Conservation (phyloP, 1,140 invertebrate species). For the Heliconius melpomene region DNA sequence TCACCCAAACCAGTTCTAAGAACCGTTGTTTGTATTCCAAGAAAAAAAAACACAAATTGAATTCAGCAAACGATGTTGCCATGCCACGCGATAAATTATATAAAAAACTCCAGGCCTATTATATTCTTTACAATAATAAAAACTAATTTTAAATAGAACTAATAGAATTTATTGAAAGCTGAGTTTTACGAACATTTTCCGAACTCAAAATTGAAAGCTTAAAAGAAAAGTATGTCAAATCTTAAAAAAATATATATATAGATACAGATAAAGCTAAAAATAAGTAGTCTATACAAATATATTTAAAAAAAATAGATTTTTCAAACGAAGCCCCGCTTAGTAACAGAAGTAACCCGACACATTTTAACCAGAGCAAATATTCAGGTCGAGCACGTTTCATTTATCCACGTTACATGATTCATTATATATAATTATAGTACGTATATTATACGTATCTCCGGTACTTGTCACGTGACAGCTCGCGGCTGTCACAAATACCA, state of each 20-base stretch:
- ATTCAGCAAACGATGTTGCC: constrained; percentile 12
- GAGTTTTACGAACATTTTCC: neutral
- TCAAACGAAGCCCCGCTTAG: neutral
- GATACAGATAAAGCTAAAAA: neutral
- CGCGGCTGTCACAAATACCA: neutral
- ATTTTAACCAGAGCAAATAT: constrained; percentile 15
- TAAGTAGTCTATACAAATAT: neutral
- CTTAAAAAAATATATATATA: neutral
- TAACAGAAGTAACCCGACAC: constrained; percentile 9
- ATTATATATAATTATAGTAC: constrained; percentile 18
- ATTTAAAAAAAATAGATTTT: neutral
- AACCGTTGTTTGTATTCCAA: constrained; percentile 41
- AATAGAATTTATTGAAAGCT: neutral
- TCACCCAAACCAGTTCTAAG: constrained; percentile 46
- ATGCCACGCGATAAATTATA: neutral
- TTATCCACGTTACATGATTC: constrained; percentile 21
- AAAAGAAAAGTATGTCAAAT: neutral
- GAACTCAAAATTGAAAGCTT: neutral
- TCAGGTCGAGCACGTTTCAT: constrained; percentile 26
- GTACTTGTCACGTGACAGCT: neutral
- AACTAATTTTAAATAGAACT: neutral
- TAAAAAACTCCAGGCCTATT: too few species aligned
- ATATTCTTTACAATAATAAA: neutral
- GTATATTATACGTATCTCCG: neutral
- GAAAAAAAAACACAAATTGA: constrained; percentile 20